Evolutionary conservation across 1,140 invertebrate genomes (phyloP).

Genomic region (Linepithema humile): DNA sequence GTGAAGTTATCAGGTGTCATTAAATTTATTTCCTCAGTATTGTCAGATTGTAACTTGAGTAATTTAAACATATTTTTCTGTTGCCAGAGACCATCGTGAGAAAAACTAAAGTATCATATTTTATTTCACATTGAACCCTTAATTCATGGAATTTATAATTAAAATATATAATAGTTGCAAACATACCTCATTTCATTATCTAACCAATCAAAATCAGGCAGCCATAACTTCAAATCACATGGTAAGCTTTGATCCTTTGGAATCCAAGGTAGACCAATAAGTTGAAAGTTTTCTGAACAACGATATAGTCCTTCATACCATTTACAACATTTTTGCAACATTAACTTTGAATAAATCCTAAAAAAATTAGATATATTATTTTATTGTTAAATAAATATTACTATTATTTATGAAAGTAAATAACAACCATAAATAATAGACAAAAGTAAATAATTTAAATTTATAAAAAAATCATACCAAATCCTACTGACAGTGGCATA

Average conservation of each 20-base stretch:
- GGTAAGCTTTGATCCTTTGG: conserved; percentile 83
- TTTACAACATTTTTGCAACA: conserved; percentile 83
- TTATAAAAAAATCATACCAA: conserved; percentile 81
- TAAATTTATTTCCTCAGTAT: neutral
- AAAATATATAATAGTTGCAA: conserved; percentile 16
- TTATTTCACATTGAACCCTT: no score
- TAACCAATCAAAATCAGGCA: conserved; percentile 84
- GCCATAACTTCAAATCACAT: conserved; percentile 83
- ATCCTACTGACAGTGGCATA: conserved; percentile 85
- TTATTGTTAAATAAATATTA: neutral
- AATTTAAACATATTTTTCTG: neutral
- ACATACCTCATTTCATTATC: conserved; percentile 75
- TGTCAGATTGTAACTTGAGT: neutral
- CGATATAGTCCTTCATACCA: conserved; percentile 84
- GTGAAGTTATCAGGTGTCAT: neutral
- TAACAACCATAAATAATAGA: no score
- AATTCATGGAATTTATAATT: no score
- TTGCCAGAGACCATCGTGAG: neutral
- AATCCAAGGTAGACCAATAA: conserved; percentile 84
- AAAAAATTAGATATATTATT: neutral
- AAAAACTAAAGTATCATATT: neutral
- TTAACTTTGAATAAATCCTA: conserved; percentile 81
- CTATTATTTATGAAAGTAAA: no score
- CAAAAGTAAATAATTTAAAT: neutral
- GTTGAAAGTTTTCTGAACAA: conserved; percentile 80